Base-by-base conservation (phyloP, 2,797 vertebrate genomes). In the Danio tinwini region DNA sequence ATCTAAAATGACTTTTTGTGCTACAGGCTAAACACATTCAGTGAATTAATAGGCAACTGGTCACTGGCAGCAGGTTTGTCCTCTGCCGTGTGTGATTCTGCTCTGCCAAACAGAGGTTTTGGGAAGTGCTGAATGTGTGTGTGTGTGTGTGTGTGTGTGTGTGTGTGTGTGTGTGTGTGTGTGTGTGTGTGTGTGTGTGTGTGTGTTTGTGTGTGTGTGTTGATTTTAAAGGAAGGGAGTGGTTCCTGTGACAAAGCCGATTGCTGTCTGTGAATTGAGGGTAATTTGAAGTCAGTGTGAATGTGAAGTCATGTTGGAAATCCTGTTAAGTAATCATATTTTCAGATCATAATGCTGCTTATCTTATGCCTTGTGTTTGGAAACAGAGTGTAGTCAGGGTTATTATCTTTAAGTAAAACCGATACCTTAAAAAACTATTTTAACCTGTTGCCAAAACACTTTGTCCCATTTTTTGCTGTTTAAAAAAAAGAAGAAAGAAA, bases 21-120 rank as follows among this genome's bases (percentile, higher is more conserved):
- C 73, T 73, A 56, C 10, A 40, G 44, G 29, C 37, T 74, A 39
- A 37, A 82, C 45, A 91, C 84, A 89, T 81, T 78, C 61, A 83
- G 55, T 58, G 85, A 89, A 84, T 83, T 90, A 88, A 89, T 69
- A 71, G 73, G 86, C 85, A 86, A 80, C 67, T 79, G 83, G 84
- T 81, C 87, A 78, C 91, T 91, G 91, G 90, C 89, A 85, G 83
- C 70, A 82, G 83, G 61, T 81, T 88, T 87, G 85, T 91, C 85
- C 29, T 87, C 65, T 88, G 62, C 82, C 81, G 77, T 55, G 62
- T 61, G 72, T 14, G 56, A 83, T 81, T 17, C 76, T 83, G 83
- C 85, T 85, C 68, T 73, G 82, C 83, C 68, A 63, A 52, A 50
- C 61, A 29, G 50, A 40, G 49, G 80, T 71, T 68, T 81, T 9